These are phyloP conservation scores for Tipula unca DNA, from an alignment of 2,888 invertebrate genomes.

Conservation along the genomic window DNA sequence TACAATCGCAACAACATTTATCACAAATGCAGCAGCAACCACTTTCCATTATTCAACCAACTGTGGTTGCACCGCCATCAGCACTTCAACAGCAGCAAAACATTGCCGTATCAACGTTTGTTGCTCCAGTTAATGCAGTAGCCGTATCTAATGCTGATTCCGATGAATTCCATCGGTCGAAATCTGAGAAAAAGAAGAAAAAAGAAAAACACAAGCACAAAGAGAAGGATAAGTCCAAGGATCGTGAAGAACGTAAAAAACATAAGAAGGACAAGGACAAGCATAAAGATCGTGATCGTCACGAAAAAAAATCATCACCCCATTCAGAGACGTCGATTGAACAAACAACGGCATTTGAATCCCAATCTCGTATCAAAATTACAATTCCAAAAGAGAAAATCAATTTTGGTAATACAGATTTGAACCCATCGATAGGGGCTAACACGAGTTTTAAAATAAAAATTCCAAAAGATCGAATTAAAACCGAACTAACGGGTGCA, in stretches of 20 bases:
- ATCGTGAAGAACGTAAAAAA: conserved; percentile 61
- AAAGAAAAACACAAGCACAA: conserved; percentile 72
- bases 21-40: conserved; percentile 30
- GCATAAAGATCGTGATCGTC: conserved; percentile 34
- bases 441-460: conserved; percentile 57
- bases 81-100: conserved; percentile 30
- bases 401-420: conserved; percentile 32
- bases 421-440: conserved; percentile 27
- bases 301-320: not conserved
- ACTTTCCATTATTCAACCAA: not conserved
- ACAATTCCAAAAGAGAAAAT: conserved; percentile 54
- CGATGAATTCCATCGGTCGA: conserved; percentile 26
- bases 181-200: conserved; percentile 54
- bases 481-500: conserved; percentile 40
- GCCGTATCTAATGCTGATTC: not conserved
- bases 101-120: conserved; percentile 33
- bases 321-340: not conserved
- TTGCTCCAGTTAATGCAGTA: conserved; percentile 23
- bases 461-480: conserved; percentile 67
- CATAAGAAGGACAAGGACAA: conserved; percentile 58
- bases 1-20: conserved; percentile 23
- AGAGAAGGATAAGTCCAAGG: conserved; percentile 67
- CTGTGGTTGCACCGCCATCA: not conserved
- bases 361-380: conserved; percentile 41
- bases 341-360: not conserved